phyloP scores from a whole-genome alignment of 2,113 vertebrate genomes.

The Neodon shergylaensis region DNA sequence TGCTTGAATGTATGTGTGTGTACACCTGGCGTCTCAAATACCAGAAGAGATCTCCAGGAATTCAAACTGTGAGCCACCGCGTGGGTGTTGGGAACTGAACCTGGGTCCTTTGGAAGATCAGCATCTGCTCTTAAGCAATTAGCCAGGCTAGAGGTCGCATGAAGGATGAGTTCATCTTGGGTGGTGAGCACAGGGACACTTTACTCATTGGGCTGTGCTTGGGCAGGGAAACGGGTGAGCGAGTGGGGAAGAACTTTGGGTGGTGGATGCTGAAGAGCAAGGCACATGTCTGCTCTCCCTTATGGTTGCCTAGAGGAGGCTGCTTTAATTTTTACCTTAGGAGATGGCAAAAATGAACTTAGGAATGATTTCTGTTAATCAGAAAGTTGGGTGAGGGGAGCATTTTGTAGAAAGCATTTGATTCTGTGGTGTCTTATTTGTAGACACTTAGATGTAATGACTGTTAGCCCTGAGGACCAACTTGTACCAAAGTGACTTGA shows the following conservation, averaged over 20 bases:
- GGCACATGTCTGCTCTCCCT: not conserved
- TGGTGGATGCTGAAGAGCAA: not conserved
- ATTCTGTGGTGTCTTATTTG: not conserved
- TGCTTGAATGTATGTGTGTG: not conserved
- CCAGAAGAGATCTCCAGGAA: not conserved
- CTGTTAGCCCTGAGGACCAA: not conserved
- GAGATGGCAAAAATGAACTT: not conserved
- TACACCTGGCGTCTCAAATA: not conserved
- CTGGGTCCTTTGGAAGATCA: not conserved
- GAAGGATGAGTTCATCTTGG: not conserved
- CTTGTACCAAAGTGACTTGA: not conserved
- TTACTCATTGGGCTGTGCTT: not conserved
- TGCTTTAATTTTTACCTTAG: not conserved
- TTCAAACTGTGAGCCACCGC: not conserved
- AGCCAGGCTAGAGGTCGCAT: not conserved
- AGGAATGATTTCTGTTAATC: not conserved
- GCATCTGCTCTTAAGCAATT: not conserved
- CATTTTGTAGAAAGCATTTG: not conserved
- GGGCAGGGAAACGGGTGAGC: not conserved
- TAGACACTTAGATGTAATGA: not conserved
- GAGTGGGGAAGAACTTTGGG: not conserved
- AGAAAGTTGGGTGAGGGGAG: not conserved
- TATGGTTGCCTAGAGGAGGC: not conserved
- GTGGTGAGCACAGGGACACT: not conserved
- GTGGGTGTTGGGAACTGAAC: not conserved